phyloP scores from a whole-genome alignment of 2,888 invertebrate species.

The Calephelis perditalis region DNA sequence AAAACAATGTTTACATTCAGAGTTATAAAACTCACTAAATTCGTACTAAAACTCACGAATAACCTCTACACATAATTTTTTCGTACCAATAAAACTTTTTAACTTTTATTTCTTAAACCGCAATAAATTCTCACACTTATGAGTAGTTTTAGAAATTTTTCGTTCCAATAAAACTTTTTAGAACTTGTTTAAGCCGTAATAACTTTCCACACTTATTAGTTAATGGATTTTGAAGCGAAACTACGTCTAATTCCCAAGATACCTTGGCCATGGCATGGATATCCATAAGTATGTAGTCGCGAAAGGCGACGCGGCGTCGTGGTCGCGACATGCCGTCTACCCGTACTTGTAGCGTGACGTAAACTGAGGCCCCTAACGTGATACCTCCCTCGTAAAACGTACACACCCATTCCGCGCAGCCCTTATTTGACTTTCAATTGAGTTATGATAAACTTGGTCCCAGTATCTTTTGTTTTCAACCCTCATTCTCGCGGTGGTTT shows the following conservation, averaged over 20 bases:
- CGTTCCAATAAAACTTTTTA: too few relatives aligned
- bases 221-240: too few relatives aligned
- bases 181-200: too few relatives aligned
- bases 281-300: slow-evolving; percentile 71
- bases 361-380: slow-evolving; percentile 43
- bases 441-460: slow-evolving; percentile 13
- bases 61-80: too few relatives aligned
- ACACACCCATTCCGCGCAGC: slow-evolving; percentile 29
- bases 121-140: too few relatives aligned
- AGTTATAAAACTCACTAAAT: too few relatives aligned
- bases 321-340: slow-evolving; percentile 61
- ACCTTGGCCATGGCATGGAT: slow-evolving; percentile 72
- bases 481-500: neutral
- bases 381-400: slow-evolving; percentile 26
- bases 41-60: too few relatives aligned
- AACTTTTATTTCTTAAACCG: too few relatives aligned
- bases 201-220: too few relatives aligned
- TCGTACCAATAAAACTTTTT: too few relatives aligned
- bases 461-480: slow-evolving; percentile 14
- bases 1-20: too few relatives aligned
- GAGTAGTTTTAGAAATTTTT: too few relatives aligned
- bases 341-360: slow-evolving; percentile 53
- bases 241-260: slow-evolving; percentile 25
- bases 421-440: slow-evolving; percentile 26
- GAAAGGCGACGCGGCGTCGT: slow-evolving; percentile 66